Conservation (phyloP, 2,113 vertebrate species). For the Grammatotria lemairii region DNA sequence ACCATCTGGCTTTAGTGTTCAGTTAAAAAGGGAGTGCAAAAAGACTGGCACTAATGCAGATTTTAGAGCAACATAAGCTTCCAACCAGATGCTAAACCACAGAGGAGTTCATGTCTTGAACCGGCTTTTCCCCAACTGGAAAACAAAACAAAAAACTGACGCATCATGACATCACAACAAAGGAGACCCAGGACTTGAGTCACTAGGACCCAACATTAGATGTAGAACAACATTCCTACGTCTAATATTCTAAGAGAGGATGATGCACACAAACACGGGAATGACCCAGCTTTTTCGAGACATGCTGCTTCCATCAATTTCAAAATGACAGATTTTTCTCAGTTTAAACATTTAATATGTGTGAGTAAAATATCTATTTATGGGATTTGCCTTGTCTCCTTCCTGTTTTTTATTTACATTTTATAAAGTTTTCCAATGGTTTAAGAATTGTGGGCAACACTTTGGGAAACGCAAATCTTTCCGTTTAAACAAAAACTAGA, state of each 20-base stretch:
- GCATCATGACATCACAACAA: background rate
- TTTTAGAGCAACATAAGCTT: background rate
- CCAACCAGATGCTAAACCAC: background rate
- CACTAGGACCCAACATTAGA: background rate
- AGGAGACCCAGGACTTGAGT: background rate
- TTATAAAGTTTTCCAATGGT: background rate
- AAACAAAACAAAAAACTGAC: background rate
- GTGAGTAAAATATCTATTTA: background rate
- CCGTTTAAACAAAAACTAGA: background rate
- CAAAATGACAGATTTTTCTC: background rate
- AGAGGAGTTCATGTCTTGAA: background rate
- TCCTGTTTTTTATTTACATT: background rate
- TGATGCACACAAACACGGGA: rapidly evolving
- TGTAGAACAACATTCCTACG: background rate
- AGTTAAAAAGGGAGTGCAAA: background rate
- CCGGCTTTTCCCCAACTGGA: background rate
- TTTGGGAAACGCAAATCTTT: rapidly evolving
- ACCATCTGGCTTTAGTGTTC: background rate
- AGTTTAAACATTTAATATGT: background rate
- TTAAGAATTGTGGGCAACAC: background rate
- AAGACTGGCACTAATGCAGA: background rate
- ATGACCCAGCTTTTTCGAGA: background rate
- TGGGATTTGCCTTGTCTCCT: rapidly evolving
- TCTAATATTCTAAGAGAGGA: background rate
- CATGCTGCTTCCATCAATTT: background rate